phyloP scores from a whole-genome alignment of 2,113 vertebrate genomes.

The Eretmochelys imbricata region DNA sequence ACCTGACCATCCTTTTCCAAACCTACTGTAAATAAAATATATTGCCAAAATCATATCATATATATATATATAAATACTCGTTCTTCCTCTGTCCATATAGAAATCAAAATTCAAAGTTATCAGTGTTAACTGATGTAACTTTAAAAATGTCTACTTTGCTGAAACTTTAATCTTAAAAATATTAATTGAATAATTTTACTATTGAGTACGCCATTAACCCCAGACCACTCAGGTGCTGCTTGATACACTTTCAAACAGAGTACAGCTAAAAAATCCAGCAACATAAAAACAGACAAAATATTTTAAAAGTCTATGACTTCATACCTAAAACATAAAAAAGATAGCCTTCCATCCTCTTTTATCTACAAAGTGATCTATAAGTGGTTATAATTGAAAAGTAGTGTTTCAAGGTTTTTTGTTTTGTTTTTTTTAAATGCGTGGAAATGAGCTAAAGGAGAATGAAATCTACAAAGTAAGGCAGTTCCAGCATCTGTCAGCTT shows the following conservation, averaged over 20 bases:
- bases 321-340: neutral
- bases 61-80: neutral
- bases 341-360: neutral
- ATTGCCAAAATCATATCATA: neutral
- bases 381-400: neutral
- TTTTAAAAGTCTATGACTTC: neutral
- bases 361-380: neutral
- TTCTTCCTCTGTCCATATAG: neutral
- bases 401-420: neutral
- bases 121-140: neutral
- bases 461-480: neutral
- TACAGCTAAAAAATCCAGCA: neutral
- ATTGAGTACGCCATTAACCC: neutral
- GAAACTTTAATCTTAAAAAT: neutral
- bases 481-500: neutral
- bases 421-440: neutral
- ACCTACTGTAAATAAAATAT: neutral
- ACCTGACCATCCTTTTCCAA: neutral
- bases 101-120: neutral
- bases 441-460: neutral
- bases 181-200: neutral
- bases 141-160: neutral
- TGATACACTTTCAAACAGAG: neutral
- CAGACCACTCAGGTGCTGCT: neutral
- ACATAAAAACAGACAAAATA: neutral